Base-by-base conservation (phyloP, 2,113 vertebrate genomes). In the Neoarius graeffei region DNA sequence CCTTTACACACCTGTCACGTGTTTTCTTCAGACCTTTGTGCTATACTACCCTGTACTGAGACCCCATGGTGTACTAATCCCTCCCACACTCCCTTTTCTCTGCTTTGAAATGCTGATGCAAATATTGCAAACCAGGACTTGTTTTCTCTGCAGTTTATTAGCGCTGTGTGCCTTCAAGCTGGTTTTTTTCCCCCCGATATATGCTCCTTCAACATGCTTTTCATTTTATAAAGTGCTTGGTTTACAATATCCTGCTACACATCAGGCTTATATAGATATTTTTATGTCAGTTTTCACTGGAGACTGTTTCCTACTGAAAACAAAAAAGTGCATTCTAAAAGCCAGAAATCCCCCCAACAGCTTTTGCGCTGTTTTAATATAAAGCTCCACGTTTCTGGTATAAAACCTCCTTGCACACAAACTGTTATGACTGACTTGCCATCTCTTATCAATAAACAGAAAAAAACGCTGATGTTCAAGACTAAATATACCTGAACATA, bases 1-100 rank as follows among this genome's bases (percentile, higher is more conserved):
- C 85, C 82, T 79, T 57, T 42, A 86, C 84, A 85, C 90, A 91
- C 87, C 89, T 89, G 89, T 67, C 85, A 89, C 83, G 80, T 88
- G 83, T 83, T 85, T 50, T 50, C 81, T 48, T 80, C 71, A 85
- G 76, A 69, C 62, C 56, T 67, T 69, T 80, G 52, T 87, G n/a
- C 60, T 73, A 17, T 60, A 48, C 85, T 60, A 48, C 85, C 35
- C 35, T 66, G 15, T 48, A 60, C 79, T 81, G 81, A 56, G 87
- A 79, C 57, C n/a, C 85, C 56, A 85, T 11, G 19, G 80, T 25
- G 57, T 25, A 62, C 60, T 76, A 88, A 86, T 89, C 84, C 74
- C 57, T 25, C 48, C 20, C 30, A 80, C 48, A 81, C 27, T 59
- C 25, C 10, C 85, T 64, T 64, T 64, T 23, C 81, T 62, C 86